Evolutionary conservation across 2,888 invertebrate genomes (phyloP), one percentile per base, ranked within the genome.

Genomic region (Pristionchus exspectatus): DNA sequence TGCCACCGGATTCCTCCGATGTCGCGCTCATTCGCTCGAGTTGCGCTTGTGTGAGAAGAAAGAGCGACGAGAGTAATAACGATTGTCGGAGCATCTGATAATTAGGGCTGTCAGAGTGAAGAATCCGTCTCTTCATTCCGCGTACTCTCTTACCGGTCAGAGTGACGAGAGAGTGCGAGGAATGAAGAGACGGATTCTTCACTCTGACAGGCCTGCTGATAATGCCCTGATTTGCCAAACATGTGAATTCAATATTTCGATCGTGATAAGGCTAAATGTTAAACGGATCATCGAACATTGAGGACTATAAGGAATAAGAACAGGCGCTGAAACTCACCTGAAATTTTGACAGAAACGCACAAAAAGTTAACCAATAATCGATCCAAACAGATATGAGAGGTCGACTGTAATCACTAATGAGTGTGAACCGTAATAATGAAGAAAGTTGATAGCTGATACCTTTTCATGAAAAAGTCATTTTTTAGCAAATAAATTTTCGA

Each of bases 11-110:
- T 38, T 85, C 56, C 33, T 85, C 38, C 59, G 16, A 18, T 16
- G 30, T 24, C 30, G n/a, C 59, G 84, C 84, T 85, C 59, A 85
- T 85, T 21, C 84, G 18, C 38, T 85, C 84, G 21, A 85, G 27
- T 85, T 85, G 84, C 2, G 59, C 84, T 21, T 27, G 24, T 24
- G 59, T n/a, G 33, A 85, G n/a, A 10, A 85, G 33, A 12, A 85
- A 24, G 30, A 30, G 21, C 2, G 21, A 27, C 10, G 59, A 24
- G 12, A 85, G 30, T 4, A 85, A 2, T 24, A 85, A n/a, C 2
- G 72, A 33, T 27, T 14, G 27, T 50, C 44, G 81, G 18, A 50
- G 16, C 44, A 81, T 54, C 81, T 77, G 9, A 1, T n/a, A 2
- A 38, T 7, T 14, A 3, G 2, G 30, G 18, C 33, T n/a, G 14